These are phyloP conservation scores for Helicorthomorpha holstii DNA, from an alignment of 1,140 invertebrate genomes.

Conservation along the genomic window DNA sequence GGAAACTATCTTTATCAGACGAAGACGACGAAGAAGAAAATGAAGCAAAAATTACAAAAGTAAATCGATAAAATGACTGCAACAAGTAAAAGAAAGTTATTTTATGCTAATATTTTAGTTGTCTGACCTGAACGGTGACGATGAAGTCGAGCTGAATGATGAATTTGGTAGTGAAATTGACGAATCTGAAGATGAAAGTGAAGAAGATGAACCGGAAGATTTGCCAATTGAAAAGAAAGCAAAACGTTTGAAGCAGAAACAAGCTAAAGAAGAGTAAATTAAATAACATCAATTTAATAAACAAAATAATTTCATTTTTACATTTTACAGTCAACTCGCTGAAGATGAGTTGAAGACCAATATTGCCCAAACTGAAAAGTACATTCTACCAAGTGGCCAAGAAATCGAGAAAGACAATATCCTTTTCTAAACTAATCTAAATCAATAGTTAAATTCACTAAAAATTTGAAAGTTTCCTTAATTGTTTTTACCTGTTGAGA, in stretches of 20 bases:
- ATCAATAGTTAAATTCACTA: too few species aligned
- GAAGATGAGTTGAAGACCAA: constrained; percentile 31
- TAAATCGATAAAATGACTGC: constrained; percentile 22
- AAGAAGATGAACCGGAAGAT: constrained; percentile 35
- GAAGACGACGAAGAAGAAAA: constrained; percentile 26
- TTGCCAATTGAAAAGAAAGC: constrained; percentile 74
- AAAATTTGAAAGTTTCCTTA: too few species aligned
- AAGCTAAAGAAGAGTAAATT: constrained; percentile 40
- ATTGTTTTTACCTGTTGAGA: not conserved
- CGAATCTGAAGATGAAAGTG: constrained; percentile 4
- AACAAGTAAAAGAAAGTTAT: constrained; percentile 22
- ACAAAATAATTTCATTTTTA: constrained; percentile 8
- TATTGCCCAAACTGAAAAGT: constrained; percentile 50
- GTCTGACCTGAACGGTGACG: constrained; percentile 8
- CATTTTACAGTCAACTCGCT: not conserved
- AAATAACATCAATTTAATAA: not conserved
- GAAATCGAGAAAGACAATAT: constrained; percentile 41
- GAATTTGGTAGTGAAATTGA: constrained; percentile 20
- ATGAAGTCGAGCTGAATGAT: constrained; percentile 17
- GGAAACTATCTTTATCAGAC: constrained; percentile 6
- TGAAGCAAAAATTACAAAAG: constrained; percentile 18
- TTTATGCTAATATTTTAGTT: too few species aligned
- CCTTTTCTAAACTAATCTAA: constrained; percentile 1
- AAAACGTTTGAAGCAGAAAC: constrained; percentile 56
- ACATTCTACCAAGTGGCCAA: constrained; percentile 52